A percentile compares a stretch with the other conserved stretches of the same genome.
Evolutionary conservation across 2,113 vertebrate species (phyloP).

Genomic region (Oreocharis arfaki): DNA sequence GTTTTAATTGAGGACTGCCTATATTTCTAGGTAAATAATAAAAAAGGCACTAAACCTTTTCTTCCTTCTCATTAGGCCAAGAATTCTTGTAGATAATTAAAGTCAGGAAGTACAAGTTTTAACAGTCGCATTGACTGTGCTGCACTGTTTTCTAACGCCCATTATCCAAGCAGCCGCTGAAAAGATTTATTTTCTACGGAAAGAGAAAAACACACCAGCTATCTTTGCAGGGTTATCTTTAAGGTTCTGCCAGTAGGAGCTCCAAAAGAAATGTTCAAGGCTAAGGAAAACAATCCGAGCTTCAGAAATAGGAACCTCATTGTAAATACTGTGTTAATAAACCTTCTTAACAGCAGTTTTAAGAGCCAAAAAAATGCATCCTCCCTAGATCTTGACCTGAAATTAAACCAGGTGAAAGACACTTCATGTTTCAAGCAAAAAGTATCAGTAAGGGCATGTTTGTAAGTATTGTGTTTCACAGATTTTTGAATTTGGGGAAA

Average conservation of each 20-base stretch:
- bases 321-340: not conserved
- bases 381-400: not conserved
- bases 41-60: slow-evolving; percentile 29
- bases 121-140: slow-evolving; percentile 1
- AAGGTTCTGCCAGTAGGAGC: not conserved
- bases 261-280: not conserved
- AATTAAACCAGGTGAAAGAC: not conserved
- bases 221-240: not conserved
- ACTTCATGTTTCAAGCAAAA: not conserved
- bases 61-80: slow-evolving; percentile 45
- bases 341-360: not conserved
- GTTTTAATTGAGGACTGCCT: slow-evolving; percentile 22
- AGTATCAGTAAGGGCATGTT: not conserved
- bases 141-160: not conserved
- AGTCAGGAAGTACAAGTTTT: slow-evolving; percentile 43
- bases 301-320: not conserved
- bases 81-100: slow-evolving; percentile 44
- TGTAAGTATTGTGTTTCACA: not conserved
- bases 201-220: not conserved
- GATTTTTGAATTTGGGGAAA: not conserved
- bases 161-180: not conserved
- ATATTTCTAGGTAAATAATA: slow-evolving; percentile 37
- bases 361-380: not conserved
- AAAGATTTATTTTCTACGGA: not conserved
- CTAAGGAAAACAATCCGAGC: not conserved